These are phyloP conservation scores for Nerophis ophidion DNA, from an alignment of 2,113 vertebrate genomes.

Conservation along the genomic window DNA sequence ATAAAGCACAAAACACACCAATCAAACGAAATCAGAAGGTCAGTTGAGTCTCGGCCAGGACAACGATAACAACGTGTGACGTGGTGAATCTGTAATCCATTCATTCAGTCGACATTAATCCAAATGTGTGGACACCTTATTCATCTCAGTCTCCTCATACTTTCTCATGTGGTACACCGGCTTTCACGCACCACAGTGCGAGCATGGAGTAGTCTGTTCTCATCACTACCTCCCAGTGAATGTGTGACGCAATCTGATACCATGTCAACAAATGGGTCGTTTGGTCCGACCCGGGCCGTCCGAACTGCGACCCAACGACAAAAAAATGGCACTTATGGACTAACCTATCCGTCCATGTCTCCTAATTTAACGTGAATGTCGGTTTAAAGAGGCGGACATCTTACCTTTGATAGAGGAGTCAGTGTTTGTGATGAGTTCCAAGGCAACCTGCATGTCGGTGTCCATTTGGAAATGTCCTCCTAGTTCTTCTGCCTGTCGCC, in stretches of 20 bases:
- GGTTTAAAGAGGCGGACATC: background rate
- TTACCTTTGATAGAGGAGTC: background rate
- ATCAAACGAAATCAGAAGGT: background rate
- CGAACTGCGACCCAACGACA: no score
- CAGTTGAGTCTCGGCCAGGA: background rate
- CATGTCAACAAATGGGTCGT: no score
- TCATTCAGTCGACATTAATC: background rate
- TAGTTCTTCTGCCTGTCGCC: constrained; percentile 19
- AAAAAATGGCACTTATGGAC: background rate
- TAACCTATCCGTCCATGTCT: background rate
- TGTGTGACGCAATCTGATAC: background rate
- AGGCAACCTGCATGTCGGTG: constrained; percentile 26
- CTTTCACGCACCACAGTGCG: no score
- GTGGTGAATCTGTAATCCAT: background rate
- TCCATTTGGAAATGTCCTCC: constrained; percentile 22
- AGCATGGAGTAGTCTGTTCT: background rate
- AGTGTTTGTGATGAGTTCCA: constrained; percentile 2
- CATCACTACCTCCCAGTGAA: background rate
- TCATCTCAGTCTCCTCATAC: background rate
- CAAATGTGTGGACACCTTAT: no score
- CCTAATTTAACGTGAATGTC: background rate
- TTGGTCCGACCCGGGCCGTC: no score
- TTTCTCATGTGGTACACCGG: no score
- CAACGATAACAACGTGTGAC: background rate
- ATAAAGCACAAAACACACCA: constrained; percentile 31